These are phyloP conservation scores for Psittacula echo DNA, from an alignment of 2,797 vertebrate species.

Conservation along the genomic window DNA sequence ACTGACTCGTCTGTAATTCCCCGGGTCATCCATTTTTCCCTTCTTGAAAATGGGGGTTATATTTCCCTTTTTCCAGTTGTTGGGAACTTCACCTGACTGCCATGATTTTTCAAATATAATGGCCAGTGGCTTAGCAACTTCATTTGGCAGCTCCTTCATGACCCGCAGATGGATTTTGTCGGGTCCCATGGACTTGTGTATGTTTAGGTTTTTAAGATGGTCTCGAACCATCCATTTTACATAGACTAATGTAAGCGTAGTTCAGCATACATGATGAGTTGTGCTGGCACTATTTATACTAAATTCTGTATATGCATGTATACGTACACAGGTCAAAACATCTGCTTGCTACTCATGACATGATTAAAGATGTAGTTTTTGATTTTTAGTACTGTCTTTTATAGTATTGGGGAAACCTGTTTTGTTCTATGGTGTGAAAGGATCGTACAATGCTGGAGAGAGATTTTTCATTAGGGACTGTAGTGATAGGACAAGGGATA, in stretches of 20 bases:
- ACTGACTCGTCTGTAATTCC: no score
- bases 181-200: no score
- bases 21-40: no score
- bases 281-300: not conserved
- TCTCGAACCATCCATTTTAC: not conserved
- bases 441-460: not conserved
- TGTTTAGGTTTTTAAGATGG: no score
- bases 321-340: not conserved
- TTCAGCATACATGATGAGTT: fast-evolving
- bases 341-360: not conserved
- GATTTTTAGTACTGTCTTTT: not conserved
- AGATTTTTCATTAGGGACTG: not conserved
- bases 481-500: not conserved
- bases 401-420: not conserved
- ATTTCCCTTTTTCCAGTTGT: no score
- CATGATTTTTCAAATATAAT: no score
- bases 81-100: no score
- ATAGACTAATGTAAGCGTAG: fast-evolving
- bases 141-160: no score
- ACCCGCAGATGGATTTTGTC: no score
- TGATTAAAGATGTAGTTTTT: not conserved
- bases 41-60: no score
- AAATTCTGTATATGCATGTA: not conserved
- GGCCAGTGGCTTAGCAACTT: no score
- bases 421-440: not conserved